Conservation (phyloP, 2,797 vertebrate species). For the Florisuga fusca region DNA sequence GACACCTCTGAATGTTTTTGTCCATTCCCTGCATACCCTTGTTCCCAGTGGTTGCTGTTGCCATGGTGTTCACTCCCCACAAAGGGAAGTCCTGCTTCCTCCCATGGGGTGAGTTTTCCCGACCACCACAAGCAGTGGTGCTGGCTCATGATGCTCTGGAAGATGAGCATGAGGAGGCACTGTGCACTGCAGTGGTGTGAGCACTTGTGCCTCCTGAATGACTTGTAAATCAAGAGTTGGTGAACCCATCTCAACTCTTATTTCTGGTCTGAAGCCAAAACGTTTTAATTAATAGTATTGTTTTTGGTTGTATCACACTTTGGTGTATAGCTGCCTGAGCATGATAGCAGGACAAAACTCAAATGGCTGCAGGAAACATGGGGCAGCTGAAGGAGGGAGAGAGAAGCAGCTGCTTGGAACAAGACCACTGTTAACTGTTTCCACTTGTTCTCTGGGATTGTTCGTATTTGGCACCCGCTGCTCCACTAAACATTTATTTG, state of each 20-base stretch:
- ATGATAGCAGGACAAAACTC: background rate
- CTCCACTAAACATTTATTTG: background rate
- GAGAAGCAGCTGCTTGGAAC: constrained; percentile 32
- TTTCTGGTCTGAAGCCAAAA: background rate
- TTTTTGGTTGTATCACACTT: background rate
- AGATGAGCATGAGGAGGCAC: background rate
- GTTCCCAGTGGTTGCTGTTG: fast-evolving
- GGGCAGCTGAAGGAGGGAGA: background rate
- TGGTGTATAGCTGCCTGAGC: background rate
- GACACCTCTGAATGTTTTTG: background rate
- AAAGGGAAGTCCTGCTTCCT: background rate
- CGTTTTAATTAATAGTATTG: background rate
- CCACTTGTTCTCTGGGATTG: constrained; percentile 39
- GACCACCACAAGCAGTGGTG: background rate
- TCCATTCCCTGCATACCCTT: background rate
- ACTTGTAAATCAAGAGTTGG: background rate
- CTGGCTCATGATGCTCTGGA: background rate
- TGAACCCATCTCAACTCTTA: background rate
- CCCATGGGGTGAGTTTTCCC: background rate
- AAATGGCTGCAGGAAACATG: background rate
- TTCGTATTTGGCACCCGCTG: background rate
- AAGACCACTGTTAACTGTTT: background rate
- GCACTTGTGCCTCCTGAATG: background rate
- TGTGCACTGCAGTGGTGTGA: background rate
- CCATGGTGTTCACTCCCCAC: fast-evolving